These are phyloP conservation scores for Phoeniculus purpureus DNA, from an alignment of 2,797 vertebrate species.

Conservation along the genomic window DNA sequence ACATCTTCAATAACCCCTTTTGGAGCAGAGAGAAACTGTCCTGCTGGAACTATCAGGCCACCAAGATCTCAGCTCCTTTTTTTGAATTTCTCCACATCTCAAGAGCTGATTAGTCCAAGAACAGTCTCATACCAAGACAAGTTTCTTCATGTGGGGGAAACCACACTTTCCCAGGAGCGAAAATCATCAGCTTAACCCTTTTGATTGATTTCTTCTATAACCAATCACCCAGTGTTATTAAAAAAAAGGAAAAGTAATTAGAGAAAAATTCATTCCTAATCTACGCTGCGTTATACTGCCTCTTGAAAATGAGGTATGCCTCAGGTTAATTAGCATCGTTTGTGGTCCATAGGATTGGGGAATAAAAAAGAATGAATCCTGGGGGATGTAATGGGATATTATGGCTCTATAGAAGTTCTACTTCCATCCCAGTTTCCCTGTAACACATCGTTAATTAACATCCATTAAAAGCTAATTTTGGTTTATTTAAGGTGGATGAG, in stretches of 20 bases:
- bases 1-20: not conserved
- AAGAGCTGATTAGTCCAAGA: not conserved
- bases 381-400: not conserved
- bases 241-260: not conserved
- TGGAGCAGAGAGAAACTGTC: not conserved
- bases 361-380: constrained; percentile 33
- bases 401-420: constrained; percentile 46
- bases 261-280: not conserved
- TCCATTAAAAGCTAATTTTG: not conserved
- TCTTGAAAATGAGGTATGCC: not conserved
- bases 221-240: not conserved
- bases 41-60: not conserved
- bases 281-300: not conserved
- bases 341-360: not conserved
- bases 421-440: constrained; percentile 7
- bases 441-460: constrained; percentile 38
- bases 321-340: constrained; percentile 35
- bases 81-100: not conserved
- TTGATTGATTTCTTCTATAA: not conserved
- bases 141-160: not conserved
- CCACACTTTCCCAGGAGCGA: not conserved
- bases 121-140: not conserved
- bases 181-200: not conserved
- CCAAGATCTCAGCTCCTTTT: not conserved
- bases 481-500: constrained; percentile 50